Evolutionary conservation across 2,797 vertebrate species (phyloP).

Genomic region (Alca torda): DNA sequence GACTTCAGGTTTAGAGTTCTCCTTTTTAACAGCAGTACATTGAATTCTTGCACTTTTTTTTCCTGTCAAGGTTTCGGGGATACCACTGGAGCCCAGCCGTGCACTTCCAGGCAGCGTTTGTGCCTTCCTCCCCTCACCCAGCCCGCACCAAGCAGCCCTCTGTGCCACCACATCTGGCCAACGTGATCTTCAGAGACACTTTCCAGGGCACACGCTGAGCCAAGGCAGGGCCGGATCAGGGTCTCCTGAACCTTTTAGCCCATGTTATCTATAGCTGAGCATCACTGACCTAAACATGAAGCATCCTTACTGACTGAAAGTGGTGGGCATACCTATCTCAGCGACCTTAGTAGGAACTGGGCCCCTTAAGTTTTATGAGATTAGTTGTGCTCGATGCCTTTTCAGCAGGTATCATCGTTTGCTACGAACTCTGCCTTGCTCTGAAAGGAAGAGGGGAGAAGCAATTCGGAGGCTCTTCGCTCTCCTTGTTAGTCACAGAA

Average conservation of each 20-base stretch:
- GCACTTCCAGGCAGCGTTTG: background rate
- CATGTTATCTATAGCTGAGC: background rate
- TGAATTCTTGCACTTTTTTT: background rate
- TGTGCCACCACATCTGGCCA: background rate
- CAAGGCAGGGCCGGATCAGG: background rate
- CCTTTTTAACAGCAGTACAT: background rate
- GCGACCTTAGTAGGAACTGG: background rate
- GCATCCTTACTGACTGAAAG: background rate
- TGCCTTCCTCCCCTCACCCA: background rate
- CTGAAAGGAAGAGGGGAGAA: background rate
- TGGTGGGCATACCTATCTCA: background rate
- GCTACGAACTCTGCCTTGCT: background rate
- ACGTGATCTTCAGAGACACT: background rate
- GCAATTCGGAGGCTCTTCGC: background rate
- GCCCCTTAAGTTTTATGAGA: background rate
- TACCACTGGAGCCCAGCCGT: background rate
- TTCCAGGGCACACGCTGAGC: background rate
- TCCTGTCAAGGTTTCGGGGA: background rate
- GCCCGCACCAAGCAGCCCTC: background rate
- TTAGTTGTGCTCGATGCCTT: background rate
- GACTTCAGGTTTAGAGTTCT: background rate
- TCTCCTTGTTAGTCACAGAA: constrained; percentile 74
- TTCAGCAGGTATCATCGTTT: background rate
- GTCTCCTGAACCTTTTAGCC: background rate
- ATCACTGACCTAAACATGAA: background rate